Evolutionary conservation across 1,140 invertebrate species (phyloP), one percentile per base, ranked within the genome.

Genomic region (Brachionus rubens): DNA sequence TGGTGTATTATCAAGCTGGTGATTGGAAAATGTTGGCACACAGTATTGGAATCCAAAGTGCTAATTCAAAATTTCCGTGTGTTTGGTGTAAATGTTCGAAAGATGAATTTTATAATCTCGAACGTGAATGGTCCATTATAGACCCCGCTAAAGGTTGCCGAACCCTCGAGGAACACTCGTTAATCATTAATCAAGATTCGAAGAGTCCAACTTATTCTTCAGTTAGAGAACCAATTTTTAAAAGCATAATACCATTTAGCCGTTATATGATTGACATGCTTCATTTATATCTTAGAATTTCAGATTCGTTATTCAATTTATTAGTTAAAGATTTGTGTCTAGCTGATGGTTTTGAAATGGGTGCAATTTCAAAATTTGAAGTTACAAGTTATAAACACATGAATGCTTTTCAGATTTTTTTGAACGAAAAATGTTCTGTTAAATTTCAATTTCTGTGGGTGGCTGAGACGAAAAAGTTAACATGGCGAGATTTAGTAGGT

Each of bases 81-180:
- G 30, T 72, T 10, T 72, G 68, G 68, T 72, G 68, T 36, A 72
- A 72, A n/a, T 72, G 68, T 40, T 54, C 28, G 7, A 72, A 72
- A 41, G 68, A 72, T 2, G 68, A 72, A 14, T 72, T 72, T 50
- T 50, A 50, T 24, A 26, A 72, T 50, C n/a, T 72, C 6, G 21
- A 24, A 1, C 48, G 5, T 26, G 68, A 72, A 52, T 72, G 68
- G 68, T 72, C 68, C 0, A 50, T 72, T 24, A 36, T 33, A 0
- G 68, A 72, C 24, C 14, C 16, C 3, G 9, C 4, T n/a, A 50
- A 50, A 52, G 68, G 68, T 12, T 72, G 43, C 16, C 21, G 68
- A 7, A 50, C 68, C 6, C 26, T 33, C 12, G 28, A 72, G 50
- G 68, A 72, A 3, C 68, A 72, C 6, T 9, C 16, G 0, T 33